phyloP scores from a whole-genome alignment of 2,888 invertebrate genomes.

The Graphium colonna region DNA sequence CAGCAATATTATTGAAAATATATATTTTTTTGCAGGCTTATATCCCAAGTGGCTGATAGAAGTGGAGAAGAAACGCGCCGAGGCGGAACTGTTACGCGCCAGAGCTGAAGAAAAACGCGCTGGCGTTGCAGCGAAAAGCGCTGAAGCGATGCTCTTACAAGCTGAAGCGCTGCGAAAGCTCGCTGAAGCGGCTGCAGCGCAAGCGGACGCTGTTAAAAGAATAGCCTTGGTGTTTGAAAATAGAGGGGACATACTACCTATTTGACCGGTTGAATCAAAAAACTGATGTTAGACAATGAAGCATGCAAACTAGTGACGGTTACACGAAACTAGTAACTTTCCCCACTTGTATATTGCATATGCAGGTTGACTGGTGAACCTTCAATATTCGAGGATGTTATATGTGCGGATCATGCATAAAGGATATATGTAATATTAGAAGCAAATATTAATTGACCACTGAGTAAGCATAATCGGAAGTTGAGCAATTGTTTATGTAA shows the following conservation, averaged over 20 bases:
- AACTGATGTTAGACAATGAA: too few species aligned
- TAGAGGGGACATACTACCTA: conserved; percentile 34
- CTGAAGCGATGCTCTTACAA: conserved; percentile 51
- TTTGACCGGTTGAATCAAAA: conserved; percentile 23
- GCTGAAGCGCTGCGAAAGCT: conserved; percentile 52
- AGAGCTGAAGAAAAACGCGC: conserved; percentile 52
- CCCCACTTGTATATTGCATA: background rate
- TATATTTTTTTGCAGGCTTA: too few species aligned
- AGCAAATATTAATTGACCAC: too few species aligned
- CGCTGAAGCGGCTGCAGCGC: conserved; percentile 49
- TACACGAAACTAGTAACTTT: too few species aligned
- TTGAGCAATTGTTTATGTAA: too few species aligned
- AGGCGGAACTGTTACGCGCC: conserved; percentile 53
- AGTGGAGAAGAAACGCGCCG: conserved; percentile 57
- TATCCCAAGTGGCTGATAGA: conserved; percentile 63
- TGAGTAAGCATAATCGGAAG: too few species aligned
- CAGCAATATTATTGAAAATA: too few species aligned
- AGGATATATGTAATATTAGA: too few species aligned
- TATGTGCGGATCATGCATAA: too few species aligned
- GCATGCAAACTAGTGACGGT: too few species aligned
- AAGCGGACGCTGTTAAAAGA: conserved; percentile 51
- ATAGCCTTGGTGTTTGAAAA: conserved; percentile 49
- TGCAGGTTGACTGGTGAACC: background rate
- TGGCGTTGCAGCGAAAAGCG: conserved; percentile 40
- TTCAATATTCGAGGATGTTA: background rate